Base-by-base conservation (phyloP, 1,140 invertebrate species). In the Manduca sexta region DNA sequence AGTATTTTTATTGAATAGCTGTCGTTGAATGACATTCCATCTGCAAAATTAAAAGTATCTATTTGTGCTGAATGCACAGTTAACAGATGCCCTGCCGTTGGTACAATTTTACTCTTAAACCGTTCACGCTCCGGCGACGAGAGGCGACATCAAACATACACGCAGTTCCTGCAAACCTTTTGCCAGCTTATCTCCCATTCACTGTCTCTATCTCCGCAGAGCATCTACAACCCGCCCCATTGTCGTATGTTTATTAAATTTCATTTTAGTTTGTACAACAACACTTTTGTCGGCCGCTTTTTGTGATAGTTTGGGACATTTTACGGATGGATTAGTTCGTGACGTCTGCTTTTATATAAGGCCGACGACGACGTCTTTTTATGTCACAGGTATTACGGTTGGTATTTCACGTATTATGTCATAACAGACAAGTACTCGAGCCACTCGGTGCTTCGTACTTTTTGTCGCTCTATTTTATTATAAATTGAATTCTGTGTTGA, bases 171-270 rank as follows among this genome's bases (percentile, higher is more conserved):
- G 63, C 75, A 70, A 81, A 84, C 78, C 81, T 83, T 83, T 81
- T 83, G 74, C 69, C 67, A 80, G 77, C 78, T 83, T 85, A 85
- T 83, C 81, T 82, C 67, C 68, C 67, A 83, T 84, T 76, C 75
- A 78, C 78, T 76, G 81, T 80, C 74, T 67, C 63, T 45, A 77
- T 79, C 81, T 81, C 60, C 64, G 63, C 74, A 79, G 73, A 76
- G 71, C 70, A 79, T 81, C 78, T 78, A 74, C 73, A 73, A 69
- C 56, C 63, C 54, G 38, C 45, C 52, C 71, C 53, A 80, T 85
- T 85, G 74, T 85, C 47, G 59, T 50, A 69, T 77, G 76, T 83
- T 85, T 85, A 85, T 85, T 85, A 85, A 85, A 85, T 82, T 85
- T 85, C 74, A 85, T 85, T 85, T 84, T 83, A 69, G 69, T 80